Evolutionary conservation across 2,113 vertebrate genomes (phyloP), one percentile per base, ranked within the genome.

Genomic region (Athene cunicularia): DNA sequence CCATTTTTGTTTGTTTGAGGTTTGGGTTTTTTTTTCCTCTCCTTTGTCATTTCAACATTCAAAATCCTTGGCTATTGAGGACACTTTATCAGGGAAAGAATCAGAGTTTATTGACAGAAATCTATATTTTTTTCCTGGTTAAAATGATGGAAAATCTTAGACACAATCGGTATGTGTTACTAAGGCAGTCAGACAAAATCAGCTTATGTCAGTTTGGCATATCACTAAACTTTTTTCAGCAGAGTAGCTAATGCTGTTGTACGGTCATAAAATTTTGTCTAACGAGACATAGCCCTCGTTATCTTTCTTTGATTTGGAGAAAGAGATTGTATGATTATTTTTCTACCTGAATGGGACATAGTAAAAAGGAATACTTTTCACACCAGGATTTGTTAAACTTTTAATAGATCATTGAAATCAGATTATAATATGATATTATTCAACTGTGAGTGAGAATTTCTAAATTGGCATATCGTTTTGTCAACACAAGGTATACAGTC

Each of bases 121-220:
- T 80, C 10, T 68, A 3, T 55, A 11, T 76, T 56, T 84, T 93
- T 84, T 86, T 77, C n/a, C 27, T 43, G 27, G 28, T 47, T 45
- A 95, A 95, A 77, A 72, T 92, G 64, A 94, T 93, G 86, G 68
- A 83, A 81, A 90, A 95, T n/a, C 60, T 82, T 82, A 91, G 82
- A 80, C 49, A 45, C 7, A 86, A 72, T 55, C 12, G 11, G 4
- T 63, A 83, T 92, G 49, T 80, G 19, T 93, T 87, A 67, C 28
- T 41, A 33, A 81, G 35, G 37, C 49, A 95, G 64, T 91, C 64
- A 77, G 55, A 88, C 8, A 84, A 81, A 94, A 56, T 62, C 2
- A 67, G 39, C 22, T 87, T 30, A 91, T 92, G 87, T 94, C 56
- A 95, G 63, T 85, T 94, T 97, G 90, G 41, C 55, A 41, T 52